Conservation (phyloP, 2,888 invertebrate genomes). For the Capitulum mitella region DNA sequence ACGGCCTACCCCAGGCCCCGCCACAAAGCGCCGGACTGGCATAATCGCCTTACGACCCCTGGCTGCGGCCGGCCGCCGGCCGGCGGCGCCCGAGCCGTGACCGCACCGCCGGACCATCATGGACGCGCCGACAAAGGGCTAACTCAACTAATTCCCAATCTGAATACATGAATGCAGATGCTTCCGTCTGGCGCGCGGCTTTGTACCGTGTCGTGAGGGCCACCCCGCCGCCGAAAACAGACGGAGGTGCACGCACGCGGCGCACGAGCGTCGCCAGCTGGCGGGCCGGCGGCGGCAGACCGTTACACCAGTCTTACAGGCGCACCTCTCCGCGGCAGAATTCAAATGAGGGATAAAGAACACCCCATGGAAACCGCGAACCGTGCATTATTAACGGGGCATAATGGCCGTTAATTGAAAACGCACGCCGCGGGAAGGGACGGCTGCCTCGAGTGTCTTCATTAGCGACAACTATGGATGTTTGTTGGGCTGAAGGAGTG, state of each 20-base stretch:
- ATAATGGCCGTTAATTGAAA: constrained; percentile 13
- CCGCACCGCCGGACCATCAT: background rate
- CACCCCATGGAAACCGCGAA: background rate
- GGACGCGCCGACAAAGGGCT: background rate
- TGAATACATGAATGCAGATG: background rate
- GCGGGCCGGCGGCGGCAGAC: background rate
- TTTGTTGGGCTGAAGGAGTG: background rate
- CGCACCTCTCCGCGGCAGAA: background rate
- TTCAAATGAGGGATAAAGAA: constrained; percentile 9
- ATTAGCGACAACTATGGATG: background rate
- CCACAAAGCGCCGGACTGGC: background rate
- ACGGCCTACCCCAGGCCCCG: too few species aligned
- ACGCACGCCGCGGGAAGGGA: background rate
- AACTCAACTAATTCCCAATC: constrained; percentile 16
- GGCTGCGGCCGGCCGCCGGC: background rate
- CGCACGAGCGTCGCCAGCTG: background rate
- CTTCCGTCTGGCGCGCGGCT: background rate
- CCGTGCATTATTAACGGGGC: constrained; percentile 1
- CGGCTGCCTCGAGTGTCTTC: background rate
- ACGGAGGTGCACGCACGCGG: background rate
- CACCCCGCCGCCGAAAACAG: background rate
- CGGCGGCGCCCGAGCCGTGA: background rate
- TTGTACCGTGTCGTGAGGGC: background rate
- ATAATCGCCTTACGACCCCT: background rate
- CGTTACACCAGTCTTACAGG: background rate